Percentiles rank a stretch among this genome's conserved stretches.
Conservation (phyloP, 2,888 invertebrate species). For the Amblyjoppa proteus region DNA sequence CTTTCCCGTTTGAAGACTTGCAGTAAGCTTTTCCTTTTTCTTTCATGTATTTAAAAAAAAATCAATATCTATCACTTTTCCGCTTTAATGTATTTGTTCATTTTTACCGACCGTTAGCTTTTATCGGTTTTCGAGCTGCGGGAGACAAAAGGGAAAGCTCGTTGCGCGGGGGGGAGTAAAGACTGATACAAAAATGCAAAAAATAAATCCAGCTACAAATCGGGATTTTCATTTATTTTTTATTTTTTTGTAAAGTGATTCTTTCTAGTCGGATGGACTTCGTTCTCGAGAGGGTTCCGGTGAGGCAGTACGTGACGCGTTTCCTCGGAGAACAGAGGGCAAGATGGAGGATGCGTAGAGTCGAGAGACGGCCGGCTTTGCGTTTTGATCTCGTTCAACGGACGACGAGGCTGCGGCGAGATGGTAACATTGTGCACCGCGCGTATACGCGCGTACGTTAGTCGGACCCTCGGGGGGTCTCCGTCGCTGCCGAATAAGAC, state of each 20-base stretch:
- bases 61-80: no score
- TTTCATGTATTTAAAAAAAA: no score
- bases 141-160: no score
- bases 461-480: constrained; percentile 18
- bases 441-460: neutral
- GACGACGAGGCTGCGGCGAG: constrained; percentile 31
- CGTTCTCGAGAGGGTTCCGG: constrained; percentile 4
- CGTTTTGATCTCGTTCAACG: constrained; percentile 73
- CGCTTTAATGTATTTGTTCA: no score
- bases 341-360: constrained; percentile 13
- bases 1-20: no score
- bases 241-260: neutral
- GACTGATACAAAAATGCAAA: neutral
- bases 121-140: no score
- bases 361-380: constrained; percentile 55
- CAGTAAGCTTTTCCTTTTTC: no score
- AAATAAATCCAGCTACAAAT: no score
- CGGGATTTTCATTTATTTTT: neutral
- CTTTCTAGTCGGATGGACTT: neutral
- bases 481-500: constrained; percentile 51
- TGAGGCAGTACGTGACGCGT: constrained; percentile 22
- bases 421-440: constrained; percentile 4
- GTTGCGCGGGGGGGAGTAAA: no score
- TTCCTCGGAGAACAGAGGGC: constrained; percentile 20
- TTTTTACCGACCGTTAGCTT: no score